phyloP scores from a whole-genome alignment of 2,888 invertebrate genomes.

The Cordilura impudica region DNA sequence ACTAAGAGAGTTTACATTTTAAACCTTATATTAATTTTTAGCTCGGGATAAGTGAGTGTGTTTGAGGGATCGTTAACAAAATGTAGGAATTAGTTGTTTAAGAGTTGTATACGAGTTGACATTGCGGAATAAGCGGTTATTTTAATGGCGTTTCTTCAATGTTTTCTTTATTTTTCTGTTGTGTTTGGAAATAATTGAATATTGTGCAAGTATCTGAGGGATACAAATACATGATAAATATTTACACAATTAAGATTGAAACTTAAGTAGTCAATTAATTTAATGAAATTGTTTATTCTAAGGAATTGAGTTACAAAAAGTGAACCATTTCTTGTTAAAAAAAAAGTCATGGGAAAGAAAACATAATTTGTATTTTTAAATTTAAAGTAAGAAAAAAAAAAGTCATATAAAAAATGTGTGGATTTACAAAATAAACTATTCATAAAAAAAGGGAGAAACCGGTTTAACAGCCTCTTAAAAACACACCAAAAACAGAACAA shows the following conservation, averaged over 20 bases:
- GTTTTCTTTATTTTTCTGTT: neutral
- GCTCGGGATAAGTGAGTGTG: slow-evolving; percentile 28
- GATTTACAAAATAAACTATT: slow-evolving; percentile 44
- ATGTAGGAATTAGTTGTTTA: slow-evolving; percentile 52
- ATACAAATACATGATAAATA: neutral
- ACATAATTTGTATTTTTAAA: neutral
- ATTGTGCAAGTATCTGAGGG: slow-evolving; percentile 24
- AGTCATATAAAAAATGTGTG: slow-evolving; percentile 29
- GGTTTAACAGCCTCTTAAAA: slow-evolving; percentile 56
- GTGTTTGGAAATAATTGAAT: slow-evolving; percentile 8
- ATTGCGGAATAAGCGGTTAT: slow-evolving; percentile 23
- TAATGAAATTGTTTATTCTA: slow-evolving; percentile 3
- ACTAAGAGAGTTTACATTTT: slow-evolving; percentile 37
- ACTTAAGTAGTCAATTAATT: neutral
- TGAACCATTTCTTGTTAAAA: neutral
- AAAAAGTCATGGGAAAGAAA: neutral
- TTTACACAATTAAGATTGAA: neutral
- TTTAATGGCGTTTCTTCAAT: neutral
- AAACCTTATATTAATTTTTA: neutral
- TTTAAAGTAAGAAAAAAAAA: slow-evolving; percentile 7
- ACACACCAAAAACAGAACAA: slow-evolving; percentile 1
- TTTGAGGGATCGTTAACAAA: slow-evolving; percentile 16
- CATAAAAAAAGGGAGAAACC: slow-evolving; percentile 52
- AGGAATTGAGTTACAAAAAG: neutral
- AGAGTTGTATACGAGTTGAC: slow-evolving; percentile 45